Evolutionary conservation across 92 coral and sea anemone species (phyloP).

Genomic region (Metridium senile): DNA sequence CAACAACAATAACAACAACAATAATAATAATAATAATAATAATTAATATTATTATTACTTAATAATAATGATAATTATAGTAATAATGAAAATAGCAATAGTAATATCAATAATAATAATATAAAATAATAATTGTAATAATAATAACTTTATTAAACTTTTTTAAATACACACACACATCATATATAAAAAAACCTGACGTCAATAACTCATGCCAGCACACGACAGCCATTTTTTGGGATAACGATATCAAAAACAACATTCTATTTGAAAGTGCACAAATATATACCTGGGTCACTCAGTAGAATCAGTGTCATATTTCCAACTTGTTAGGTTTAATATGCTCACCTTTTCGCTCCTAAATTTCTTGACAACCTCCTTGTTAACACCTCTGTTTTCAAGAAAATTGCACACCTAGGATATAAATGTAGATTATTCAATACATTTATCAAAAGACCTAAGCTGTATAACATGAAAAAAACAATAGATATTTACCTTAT

Average conservation of each 20-base stretch:
- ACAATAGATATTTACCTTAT: neutral
- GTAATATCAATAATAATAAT: too few species aligned
- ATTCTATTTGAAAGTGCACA: neutral
- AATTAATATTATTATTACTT: neutral
- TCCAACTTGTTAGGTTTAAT: neutral
- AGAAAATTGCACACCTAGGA: slow-evolving; percentile 2
- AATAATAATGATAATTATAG: too few species aligned
- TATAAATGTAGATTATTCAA: neutral
- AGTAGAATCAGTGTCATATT: neutral
- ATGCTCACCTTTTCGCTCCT: neutral
- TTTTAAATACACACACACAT: too few species aligned
- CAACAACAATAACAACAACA: neutral
- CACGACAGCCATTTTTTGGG: too few species aligned
- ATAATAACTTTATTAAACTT: too few species aligned
- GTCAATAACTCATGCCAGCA: neutral
- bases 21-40: neutral
- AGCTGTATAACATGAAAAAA: neutral
- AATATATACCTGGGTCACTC: neutral
- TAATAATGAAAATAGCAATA: too few species aligned
- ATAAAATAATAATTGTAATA: too few species aligned
- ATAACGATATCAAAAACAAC: too few species aligned
- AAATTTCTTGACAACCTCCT: neutral
- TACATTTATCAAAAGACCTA: neutral
- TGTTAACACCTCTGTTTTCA: neutral
- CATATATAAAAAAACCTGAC: neutral